Base-by-base conservation (phyloP, 2,888 invertebrate species). In the Teleiodes luculella region DNA sequence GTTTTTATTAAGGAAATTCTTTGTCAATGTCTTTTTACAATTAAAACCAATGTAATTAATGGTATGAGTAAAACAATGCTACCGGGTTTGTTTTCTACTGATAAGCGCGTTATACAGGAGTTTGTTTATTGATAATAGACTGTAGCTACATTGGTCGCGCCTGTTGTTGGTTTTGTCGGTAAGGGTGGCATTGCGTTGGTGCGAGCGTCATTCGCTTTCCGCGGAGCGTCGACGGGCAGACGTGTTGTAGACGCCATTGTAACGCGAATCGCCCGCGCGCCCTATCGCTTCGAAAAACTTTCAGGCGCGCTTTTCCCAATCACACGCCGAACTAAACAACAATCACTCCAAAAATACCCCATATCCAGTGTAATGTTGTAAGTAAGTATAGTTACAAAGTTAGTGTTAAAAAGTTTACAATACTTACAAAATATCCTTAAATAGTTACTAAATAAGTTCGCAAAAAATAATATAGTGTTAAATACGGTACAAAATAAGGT, bases 131-230 rank as follows among this genome's bases (percentile, higher is more conserved):
- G 56, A 57, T 61, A 60, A 54, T 61, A 61, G 64, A 59, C 65
- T 65, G 24, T 24, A 24, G 24, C 24, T 53, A 54, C 53, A 57
- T 53, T 65, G 60, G 63, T 59, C 60, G 52, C 65, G 59, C 58
- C 56, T 57, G 61, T 60, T 62, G 62, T 52, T 53, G 54, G 50
- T 58, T 60, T 56, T 54, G 48, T 41, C 52, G 35, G 60, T 51
- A 58, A 67, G 67, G 76, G 76, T 72, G 71, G 67, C 70, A 69
- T 57, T n/a, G n/a, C 16, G 39, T 18, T 57, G 57, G 55, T 51
- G 56, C 57, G 55, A 53, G 60, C 64, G 65, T 71, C 87, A 87
- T 81, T 87, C 83, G 78, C 67, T 68, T 68, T 61, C 70, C 68
- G 76, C 64, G 70, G 55, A 74, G 74, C 79, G 80, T 53, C 70